phyloP scores from a whole-genome alignment of 2,888 invertebrate species.

The Eupeodes luniger region DNA sequence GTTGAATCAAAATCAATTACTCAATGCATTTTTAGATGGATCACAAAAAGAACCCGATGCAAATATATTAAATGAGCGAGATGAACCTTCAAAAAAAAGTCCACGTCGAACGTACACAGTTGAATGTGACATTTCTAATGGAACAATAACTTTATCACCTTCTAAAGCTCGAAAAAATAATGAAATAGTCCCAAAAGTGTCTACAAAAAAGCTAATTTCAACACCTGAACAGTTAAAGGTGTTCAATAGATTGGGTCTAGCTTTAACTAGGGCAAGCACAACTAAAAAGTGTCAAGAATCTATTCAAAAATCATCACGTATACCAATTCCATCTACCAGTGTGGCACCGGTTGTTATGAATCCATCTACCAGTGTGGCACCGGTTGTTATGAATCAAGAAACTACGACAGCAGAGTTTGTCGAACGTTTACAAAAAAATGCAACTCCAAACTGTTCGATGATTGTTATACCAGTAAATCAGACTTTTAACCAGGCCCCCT shows the following conservation, averaged over 20 bases:
- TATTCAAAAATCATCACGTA: constrained; percentile 43
- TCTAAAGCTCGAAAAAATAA: constrained; percentile 1
- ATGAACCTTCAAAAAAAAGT: neutral
- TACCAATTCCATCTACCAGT: constrained; percentile 24
- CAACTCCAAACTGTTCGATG: constrained; percentile 40
- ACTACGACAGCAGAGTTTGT: constrained; percentile 46
- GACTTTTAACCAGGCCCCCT: constrained; percentile 60
- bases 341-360: neutral
- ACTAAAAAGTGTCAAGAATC: neutral
- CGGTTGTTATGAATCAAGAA: neutral
- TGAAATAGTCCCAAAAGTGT: neutral
- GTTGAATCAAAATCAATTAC: constrained; percentile 38
- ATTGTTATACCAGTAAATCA: constrained; percentile 67
- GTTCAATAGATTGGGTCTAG: neutral
- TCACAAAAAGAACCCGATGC: neutral
- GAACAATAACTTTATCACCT: constrained; percentile 36
- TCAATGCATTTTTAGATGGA: neutral
- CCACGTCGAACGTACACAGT: constrained; percentile 49
- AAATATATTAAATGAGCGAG: neutral
- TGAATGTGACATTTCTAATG: constrained; percentile 22
- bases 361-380: neutral
- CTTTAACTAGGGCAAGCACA: neutral
- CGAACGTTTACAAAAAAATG: constrained; percentile 50
- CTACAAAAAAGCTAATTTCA: neutral
- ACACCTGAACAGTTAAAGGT: constrained; percentile 40